Percentiles rank a stretch among this genome's conserved stretches.
Evolutionary conservation across 2,113 vertebrate species (phyloP).

Genomic region (Rutilus rutilus): DNA sequence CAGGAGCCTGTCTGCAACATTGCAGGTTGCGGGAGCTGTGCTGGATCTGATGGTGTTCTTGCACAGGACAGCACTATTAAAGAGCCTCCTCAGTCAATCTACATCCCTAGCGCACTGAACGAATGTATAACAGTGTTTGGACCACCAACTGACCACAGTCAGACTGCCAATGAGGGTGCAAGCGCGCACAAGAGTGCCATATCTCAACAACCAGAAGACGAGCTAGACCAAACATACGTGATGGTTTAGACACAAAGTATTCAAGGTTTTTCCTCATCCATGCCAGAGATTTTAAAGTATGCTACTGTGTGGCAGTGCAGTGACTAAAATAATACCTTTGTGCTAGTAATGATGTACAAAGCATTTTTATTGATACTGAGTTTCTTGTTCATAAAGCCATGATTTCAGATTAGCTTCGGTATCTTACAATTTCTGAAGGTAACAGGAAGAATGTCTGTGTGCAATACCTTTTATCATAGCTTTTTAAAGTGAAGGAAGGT

Average conservation of each 20-base stretch:
- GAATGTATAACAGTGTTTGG: neutral
- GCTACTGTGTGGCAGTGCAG: neutral
- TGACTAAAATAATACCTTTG: neutral
- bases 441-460: neutral
- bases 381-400: neutral
- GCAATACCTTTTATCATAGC: neutral
- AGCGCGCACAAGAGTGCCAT: conserved; percentile 13
- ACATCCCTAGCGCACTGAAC: conserved; percentile 58
- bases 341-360: neutral
- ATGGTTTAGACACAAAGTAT: conserved; percentile 43
- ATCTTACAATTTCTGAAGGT: neutral
- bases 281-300: neutral
- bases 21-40: conserved; percentile 37
- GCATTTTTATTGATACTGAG: neutral
- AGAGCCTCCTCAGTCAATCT: conserved; percentile 72
- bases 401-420: neutral
- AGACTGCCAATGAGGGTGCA: conserved; percentile 19
- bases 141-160: conserved; percentile 2
- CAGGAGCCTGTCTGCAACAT: conserved; percentile 44
- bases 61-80: conserved; percentile 48
- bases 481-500: conserved; percentile 49
- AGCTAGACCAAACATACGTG: conserved; percentile 49
- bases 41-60: neutral
- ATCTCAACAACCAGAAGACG: conserved; percentile 44
- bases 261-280: neutral